Evolutionary conservation across 2,888 invertebrate species (phyloP).

Genomic region (Dryobota labecula): DNA sequence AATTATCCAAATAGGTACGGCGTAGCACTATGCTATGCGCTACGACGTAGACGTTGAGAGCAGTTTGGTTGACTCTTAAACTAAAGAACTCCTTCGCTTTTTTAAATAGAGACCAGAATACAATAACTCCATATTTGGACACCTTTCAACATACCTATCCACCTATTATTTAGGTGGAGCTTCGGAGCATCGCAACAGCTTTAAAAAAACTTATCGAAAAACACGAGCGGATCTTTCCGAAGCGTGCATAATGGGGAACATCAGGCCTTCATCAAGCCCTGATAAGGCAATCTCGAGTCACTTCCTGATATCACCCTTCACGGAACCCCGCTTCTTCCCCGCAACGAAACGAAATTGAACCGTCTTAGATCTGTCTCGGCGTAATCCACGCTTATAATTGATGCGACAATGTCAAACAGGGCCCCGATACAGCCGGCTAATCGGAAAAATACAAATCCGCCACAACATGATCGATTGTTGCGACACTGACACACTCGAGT

Average conservation of each 20-base stretch:
- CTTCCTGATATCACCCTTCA: slow-evolving; percentile 82
- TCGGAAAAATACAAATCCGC: slow-evolving; percentile 89
- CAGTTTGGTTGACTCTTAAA: not conserved
- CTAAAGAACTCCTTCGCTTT: not conserved
- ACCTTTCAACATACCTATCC: not conserved
- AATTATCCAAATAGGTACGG: slow-evolving; percentile 38
- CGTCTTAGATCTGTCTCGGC: slow-evolving; percentile 87
- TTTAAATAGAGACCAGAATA: not conserved
- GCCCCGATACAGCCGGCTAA: slow-evolving; percentile 83
- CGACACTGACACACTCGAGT: slow-evolving; percentile 63
- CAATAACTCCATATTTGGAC: not conserved
- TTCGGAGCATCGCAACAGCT: slow-evolving; percentile 2
- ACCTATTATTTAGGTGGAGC: slow-evolving; percentile 6
- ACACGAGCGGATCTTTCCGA: slow-evolving; percentile 57
- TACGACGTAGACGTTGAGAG: slow-evolving; percentile 17
- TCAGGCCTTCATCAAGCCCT: slow-evolving; percentile 77
- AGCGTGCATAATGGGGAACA: slow-evolving; percentile 75
- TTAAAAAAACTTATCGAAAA: slow-evolving; percentile 34
- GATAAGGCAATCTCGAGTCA: slow-evolving; percentile 81
- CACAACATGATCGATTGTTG: slow-evolving; percentile 86
- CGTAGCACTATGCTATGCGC: slow-evolving; percentile 41
- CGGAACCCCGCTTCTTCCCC: slow-evolving; percentile 60
- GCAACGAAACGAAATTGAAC: slow-evolving; percentile 84
- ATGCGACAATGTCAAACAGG: slow-evolving; percentile 89
- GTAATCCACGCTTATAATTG: slow-evolving; percentile 90